These are phyloP conservation scores for Agrotis puta DNA, from an alignment of 2,888 invertebrate genomes.

Conservation along the genomic window DNA sequence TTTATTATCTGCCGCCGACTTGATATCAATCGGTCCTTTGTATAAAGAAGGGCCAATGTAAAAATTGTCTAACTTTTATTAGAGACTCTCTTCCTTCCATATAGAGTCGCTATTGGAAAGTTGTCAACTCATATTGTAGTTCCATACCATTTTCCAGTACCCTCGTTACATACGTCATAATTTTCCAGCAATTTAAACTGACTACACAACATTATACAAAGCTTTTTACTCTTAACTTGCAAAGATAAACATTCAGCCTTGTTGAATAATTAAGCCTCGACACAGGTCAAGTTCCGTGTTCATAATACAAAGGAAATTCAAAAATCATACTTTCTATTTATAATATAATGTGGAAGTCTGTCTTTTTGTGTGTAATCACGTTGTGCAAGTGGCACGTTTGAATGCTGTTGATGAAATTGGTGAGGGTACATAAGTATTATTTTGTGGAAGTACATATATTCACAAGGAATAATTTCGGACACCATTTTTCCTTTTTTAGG, in stretches of 20 bases:
- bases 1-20: no score
- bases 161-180: neutral
- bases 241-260: slow-evolving; percentile 40
- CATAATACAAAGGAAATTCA: slow-evolving; percentile 66
- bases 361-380: neutral
- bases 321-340: slow-evolving; percentile 45
- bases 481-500: no score
- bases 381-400: neutral
- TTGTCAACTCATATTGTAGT: no score
- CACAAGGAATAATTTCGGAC: no score
- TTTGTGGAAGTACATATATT: no score
- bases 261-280: slow-evolving; percentile 44
- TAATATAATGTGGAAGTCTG: neutral
- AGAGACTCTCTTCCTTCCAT: no score
- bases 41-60: no score
- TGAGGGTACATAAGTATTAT: no score
- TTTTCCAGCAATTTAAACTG: slow-evolving; percentile 33
- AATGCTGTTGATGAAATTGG: neutral
- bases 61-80: no score
- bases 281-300: slow-evolving; percentile 43
- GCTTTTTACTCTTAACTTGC: slow-evolving; percentile 15
- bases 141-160: no score
- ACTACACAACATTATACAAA: slow-evolving; percentile 14
- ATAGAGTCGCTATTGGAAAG: no score
- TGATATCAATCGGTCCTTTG: no score